These are phyloP conservation scores for pig (Sus scrofa) DNA, from an alignment of 2,113 vertebrate genomes.

Conservation along the genomic window DNA sequence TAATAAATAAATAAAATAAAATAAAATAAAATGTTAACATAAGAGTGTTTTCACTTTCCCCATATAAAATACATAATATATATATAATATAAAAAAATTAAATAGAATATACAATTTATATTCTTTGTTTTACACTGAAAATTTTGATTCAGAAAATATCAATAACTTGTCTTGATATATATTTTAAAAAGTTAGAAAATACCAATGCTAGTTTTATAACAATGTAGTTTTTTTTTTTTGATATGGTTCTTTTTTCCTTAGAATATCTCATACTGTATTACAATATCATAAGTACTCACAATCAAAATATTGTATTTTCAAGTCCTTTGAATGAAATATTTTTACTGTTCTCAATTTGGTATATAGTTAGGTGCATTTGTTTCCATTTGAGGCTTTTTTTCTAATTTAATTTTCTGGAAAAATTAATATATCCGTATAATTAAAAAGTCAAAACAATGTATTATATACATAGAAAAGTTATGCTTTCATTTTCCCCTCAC, in stretches of 20 bases:
- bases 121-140: not conserved
- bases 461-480: not conserved
- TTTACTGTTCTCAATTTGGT: not conserved
- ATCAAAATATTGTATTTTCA: not conserved
- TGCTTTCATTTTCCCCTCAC: not conserved
- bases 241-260: not conserved
- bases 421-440: not conserved
- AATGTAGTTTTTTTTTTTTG: not conserved
- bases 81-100: no score
- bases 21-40: conserved; percentile 14
- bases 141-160: not conserved
- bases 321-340: not conserved
- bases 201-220: not conserved
- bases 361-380: not conserved
- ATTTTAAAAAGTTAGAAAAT: conserved; percentile 29
- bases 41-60: not conserved
- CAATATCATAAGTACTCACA: not conserved
- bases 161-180: not conserved
- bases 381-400: not conserved
- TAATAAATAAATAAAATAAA: no score
- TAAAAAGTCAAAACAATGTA: not conserved
- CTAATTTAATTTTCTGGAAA: conserved; percentile 5
- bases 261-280: not conserved
- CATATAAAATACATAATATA: not conserved
- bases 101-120: not conserved